Base-by-base conservation (phyloP, 1,140 invertebrate genomes). In the Mesaphorura yosii region DNA sequence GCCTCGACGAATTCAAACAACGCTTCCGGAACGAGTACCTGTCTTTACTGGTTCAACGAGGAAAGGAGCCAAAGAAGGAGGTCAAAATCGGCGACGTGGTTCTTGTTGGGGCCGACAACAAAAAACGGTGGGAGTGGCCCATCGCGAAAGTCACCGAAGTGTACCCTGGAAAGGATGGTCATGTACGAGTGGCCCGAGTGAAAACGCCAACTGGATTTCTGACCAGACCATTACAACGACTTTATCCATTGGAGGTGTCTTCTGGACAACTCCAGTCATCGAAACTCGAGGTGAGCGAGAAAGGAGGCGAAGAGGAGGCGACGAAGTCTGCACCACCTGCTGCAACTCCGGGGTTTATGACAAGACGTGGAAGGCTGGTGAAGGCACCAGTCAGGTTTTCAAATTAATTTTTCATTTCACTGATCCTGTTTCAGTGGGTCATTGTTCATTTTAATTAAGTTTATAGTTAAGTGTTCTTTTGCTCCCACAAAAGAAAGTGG, bases 81-180 rank as follows among this genome's bases (percentile, higher is more conserved):
- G 53, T 53, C n/a, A 51, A 56, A 28, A 17, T 31, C 20, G 60
- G 40, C 1, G 34, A 53, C 20, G n/a, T 66, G 3, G 65, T 64
- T 15, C 4, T 63, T n/a, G 4, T 66, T 1, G 47, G 46, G 6
- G 53, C 57, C 0, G 46, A 64, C 1, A 49, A 42, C 39, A 10
- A n/a, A 0, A 34, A 52, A 1, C 44, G 55, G 2, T 19, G 22
- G 2, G 19, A 49, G n/a, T 67, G 66, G 66, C 48, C 48, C 14
- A 14, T 64, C 3, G 65, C 44, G 5, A 22, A 57, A 38, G 49
- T 68, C 2, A 38, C 39, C 3, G 40, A 62, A 31, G 20, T 59
- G 1, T 50, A 55, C 38, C 64, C 62, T 12, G 63, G 65, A n/a
- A 39, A 39, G 5, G 65, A 67, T 51, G 57, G 50, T 0, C 12